Evolutionary conservation across 2,888 invertebrate species (phyloP).

Genomic region (Operophtera brumata): DNA sequence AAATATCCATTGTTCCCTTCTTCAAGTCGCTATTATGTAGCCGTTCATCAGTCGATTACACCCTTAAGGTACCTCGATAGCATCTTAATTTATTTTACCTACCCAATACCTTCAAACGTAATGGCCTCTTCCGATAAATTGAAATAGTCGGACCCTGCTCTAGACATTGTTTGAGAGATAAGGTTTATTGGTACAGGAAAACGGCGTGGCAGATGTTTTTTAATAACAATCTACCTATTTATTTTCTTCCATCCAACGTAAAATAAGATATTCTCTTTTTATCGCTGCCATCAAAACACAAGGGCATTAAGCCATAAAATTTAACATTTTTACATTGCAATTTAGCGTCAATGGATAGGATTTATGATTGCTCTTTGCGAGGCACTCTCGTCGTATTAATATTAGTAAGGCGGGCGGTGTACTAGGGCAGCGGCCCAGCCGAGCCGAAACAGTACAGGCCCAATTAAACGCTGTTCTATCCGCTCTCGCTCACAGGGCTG

Average conservation of each 20-base stretch:
- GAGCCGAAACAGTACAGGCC: constrained; percentile 44
- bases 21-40: constrained; percentile 31
- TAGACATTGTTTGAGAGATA: neutral
- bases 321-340: constrained; percentile 46
- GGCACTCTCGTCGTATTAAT: constrained; percentile 45
- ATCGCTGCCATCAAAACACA: constrained; percentile 34
- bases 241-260: constrained; percentile 31
- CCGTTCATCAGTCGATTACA: constrained; percentile 26
- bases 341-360: constrained; percentile 45
- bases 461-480: constrained; percentile 42
- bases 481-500: neutral
- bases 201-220: constrained; percentile 24
- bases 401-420: constrained; percentile 35
- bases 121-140: constrained; percentile 24
- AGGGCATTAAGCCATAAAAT: constrained; percentile 36
- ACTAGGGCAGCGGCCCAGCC: constrained; percentile 21
- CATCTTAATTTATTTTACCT: constrained; percentile 29
- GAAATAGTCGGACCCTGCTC: constrained; percentile 17
- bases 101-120: constrained; percentile 23
- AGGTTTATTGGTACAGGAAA: constrained; percentile 2
- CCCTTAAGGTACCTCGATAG: constrained; percentile 26
- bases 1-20: constrained; percentile 39
- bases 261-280: constrained; percentile 35
- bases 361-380: constrained; percentile 49
- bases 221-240: constrained; percentile 33